Conservation (phyloP, 2,888 invertebrate genomes). For the Agonopterix alstromeriana region DNA sequence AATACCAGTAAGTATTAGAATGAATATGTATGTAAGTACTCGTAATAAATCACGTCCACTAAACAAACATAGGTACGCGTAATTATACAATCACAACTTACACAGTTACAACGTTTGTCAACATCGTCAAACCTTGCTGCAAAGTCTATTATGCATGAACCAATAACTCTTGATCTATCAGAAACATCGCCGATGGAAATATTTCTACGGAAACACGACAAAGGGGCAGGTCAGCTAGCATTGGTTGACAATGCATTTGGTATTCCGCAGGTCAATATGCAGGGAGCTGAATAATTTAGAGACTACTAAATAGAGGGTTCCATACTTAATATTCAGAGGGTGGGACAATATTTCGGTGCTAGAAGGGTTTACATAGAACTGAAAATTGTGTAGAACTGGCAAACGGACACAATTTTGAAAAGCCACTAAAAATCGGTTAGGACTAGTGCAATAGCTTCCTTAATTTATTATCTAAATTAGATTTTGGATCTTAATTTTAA, state of each 20-base stretch:
- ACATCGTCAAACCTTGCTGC: conserved; percentile 16
- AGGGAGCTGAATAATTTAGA: conserved; percentile 59
- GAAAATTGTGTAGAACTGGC: conserved; percentile 28
- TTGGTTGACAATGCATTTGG: conserved; percentile 32
- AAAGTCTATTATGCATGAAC: conserved; percentile 16
- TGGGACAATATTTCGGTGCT: conserved; percentile 58
- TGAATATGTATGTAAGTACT: too few species aligned
- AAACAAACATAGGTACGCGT: not conserved
- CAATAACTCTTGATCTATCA: conserved; percentile 4
- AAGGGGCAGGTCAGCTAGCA: conserved; percentile 14
- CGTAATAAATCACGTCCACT: too few species aligned
- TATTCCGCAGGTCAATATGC: conserved; percentile 57
- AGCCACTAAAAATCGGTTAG: too few species aligned
- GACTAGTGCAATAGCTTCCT: too few species aligned
- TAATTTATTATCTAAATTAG: too few species aligned
- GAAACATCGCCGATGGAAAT: not conserved
- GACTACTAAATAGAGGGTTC: conserved; percentile 57
- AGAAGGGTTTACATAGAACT: conserved; percentile 13
- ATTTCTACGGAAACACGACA: not conserved
- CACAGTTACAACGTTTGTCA: conserved; percentile 22
- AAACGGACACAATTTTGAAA: conserved; percentile 25
- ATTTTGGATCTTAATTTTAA: too few species aligned
- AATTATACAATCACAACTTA: conserved; percentile 11
- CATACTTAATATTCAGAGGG: conserved; percentile 62
- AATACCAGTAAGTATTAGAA: too few species aligned